Evolutionary conservation across 2,113 vertebrate genomes (phyloP).

Genomic region (Tor tambroides): DNA sequence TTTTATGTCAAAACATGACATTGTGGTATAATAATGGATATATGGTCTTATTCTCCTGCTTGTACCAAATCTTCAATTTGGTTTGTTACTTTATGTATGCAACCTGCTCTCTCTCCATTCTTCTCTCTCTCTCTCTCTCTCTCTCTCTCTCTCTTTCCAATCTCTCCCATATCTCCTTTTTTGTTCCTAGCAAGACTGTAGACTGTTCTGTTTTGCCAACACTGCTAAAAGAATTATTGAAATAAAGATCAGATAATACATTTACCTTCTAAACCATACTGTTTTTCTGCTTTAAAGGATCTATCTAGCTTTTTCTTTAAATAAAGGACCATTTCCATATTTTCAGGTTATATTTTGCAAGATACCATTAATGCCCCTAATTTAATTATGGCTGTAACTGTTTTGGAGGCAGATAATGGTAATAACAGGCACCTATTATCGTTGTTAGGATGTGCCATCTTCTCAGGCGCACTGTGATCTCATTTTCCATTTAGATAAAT

Average conservation of each 20-base stretch:
- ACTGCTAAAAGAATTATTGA: conserved; percentile 68
- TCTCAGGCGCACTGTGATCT: not conserved
- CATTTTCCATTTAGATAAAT: conserved; percentile 41
- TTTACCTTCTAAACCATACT: not conserved
- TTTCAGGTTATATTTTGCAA: not conserved
- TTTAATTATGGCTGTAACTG: conserved; percentile 1
- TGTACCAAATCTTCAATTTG: conserved; percentile 33
- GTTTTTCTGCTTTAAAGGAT: not conserved
- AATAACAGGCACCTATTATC: conserved; percentile 12
- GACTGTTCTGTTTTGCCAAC: conserved; percentile 72
- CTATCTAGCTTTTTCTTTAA: not conserved
- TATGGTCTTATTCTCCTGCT: conserved; percentile 45
- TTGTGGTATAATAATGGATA: conserved; percentile 55
- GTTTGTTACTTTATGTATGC: conserved; percentile 32
- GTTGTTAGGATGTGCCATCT: not conserved
- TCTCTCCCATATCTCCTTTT: conserved; percentile 34
- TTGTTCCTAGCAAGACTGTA: conserved; percentile 51
- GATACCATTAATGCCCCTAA: not conserved
- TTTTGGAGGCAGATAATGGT: not conserved
- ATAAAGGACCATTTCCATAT: not conserved
- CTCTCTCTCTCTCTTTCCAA: conserved; percentile 1
- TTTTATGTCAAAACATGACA: conserved; percentile 42
- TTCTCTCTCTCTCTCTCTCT: conserved; percentile 30
- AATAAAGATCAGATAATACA: conserved; percentile 59
- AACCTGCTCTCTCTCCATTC: conserved; percentile 27